Evolutionary conservation across 2,113 vertebrate genomes (phyloP).

Genomic region (Tursiops truncatus): DNA sequence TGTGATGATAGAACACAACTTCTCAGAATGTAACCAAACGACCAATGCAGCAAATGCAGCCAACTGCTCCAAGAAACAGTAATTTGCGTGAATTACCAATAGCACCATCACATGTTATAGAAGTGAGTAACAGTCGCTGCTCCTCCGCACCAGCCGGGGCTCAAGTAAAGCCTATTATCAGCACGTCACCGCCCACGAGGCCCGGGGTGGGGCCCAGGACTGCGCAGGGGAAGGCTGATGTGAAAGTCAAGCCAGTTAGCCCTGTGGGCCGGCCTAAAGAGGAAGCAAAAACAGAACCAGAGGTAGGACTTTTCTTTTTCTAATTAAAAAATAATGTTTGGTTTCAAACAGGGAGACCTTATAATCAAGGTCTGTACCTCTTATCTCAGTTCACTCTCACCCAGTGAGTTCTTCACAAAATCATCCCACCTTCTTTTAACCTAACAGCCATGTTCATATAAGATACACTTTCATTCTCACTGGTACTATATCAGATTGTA

Average conservation of each 20-base stretch:
- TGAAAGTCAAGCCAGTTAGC: conserved; percentile 78
- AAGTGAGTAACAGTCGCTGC: conserved; percentile 81
- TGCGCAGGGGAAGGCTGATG: conserved; percentile 82
- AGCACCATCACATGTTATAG: conserved; percentile 86
- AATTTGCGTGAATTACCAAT: conserved; percentile 95
- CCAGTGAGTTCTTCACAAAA: not conserved
- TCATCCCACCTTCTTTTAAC: not conserved
- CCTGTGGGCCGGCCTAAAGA: conserved; percentile 79
- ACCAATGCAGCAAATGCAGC: conserved; percentile 89
- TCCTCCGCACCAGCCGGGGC: conserved; percentile 81
- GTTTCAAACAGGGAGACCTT: not conserved
- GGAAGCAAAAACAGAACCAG: conserved; percentile 80
- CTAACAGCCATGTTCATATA: too few relatives aligned
- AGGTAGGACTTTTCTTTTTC: conserved; percentile 80
- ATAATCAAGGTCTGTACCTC: rapidly evolving
- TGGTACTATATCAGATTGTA: rapidly evolving
- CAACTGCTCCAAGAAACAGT: conserved; percentile 89
- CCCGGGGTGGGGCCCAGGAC: conserved; percentile 55
- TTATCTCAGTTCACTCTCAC: not conserved
- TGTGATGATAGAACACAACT: conserved; percentile 84
- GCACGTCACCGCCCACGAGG: conserved; percentile 68
- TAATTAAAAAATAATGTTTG: not conserved
- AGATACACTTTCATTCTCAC: not conserved
- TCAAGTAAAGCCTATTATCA: conserved; percentile 86
- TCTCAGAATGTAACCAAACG: conserved; percentile 84